Conservation (phyloP, 1,140 invertebrate genomes). For the Pectinophora gossypiella region DNA sequence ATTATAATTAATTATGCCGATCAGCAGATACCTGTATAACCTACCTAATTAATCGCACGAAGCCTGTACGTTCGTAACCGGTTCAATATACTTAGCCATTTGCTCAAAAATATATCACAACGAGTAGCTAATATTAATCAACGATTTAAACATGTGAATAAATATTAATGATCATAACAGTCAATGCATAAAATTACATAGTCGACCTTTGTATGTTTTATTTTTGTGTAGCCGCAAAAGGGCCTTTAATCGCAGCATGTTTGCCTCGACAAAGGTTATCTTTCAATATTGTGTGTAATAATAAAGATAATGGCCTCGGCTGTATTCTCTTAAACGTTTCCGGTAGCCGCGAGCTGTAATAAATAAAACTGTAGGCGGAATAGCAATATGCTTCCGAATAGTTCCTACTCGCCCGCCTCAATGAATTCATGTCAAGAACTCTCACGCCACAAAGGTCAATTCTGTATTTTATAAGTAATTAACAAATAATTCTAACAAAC, state of each 20-base stretch:
- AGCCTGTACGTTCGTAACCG: no score
- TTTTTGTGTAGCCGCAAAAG: slow-evolving; percentile 12
- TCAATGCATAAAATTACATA: not conserved
- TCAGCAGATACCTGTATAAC: no score
- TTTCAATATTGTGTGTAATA: slow-evolving; percentile 1
- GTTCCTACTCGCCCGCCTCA: not conserved
- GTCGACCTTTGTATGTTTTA: not conserved
- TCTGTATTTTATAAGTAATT: not conserved
- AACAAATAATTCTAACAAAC: not conserved
- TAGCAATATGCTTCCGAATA: not conserved
- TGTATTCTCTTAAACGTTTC: not conserved
- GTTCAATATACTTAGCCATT: no score
- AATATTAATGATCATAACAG: not conserved
- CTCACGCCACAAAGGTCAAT: not conserved
- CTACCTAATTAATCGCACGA: no score
- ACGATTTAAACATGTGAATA: not conserved
- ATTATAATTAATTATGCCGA: no score
- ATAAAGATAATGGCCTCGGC: not conserved
- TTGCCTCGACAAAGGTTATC: slow-evolving; percentile 21
- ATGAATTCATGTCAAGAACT: not conserved
- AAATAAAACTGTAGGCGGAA: not conserved
- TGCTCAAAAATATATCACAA: no score
- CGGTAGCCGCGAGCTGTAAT: not conserved
- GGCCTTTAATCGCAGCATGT: slow-evolving; percentile 15
- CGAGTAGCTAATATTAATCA: no score